Percentiles rank a stretch among this genome's conserved stretches.
Conservation (phyloP, 2,113 vertebrate species). For the Oncorhynchus gorbuscha region DNA sequence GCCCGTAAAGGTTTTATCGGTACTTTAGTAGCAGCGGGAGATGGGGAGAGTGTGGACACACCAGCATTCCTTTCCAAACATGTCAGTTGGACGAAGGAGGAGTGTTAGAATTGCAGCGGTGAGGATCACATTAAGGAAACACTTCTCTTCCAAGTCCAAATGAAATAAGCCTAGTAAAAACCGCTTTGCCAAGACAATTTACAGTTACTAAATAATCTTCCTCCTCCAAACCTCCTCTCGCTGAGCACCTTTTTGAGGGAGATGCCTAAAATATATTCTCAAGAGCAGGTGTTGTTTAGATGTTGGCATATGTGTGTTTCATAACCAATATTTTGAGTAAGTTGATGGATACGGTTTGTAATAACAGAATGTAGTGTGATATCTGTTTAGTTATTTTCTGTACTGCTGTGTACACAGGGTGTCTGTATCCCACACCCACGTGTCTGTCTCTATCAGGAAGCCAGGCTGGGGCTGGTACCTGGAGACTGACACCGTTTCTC, state of each 20-base stretch:
- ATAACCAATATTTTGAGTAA: not conserved
- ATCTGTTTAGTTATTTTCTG: slow-evolving; percentile 51
- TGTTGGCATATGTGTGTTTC: not conserved
- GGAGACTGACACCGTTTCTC: slow-evolving; percentile 27
- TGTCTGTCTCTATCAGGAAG: slow-evolving; percentile 53
- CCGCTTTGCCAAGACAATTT: slow-evolving; percentile 43
- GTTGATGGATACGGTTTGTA: not conserved
- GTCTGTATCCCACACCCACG: slow-evolving; percentile 43
- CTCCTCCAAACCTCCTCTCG: no score
- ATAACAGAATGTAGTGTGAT: slow-evolving; percentile 13
- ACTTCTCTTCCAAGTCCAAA: slow-evolving; percentile 48
- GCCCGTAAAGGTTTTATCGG: slow-evolving; percentile 77
- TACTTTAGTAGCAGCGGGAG: slow-evolving; percentile 77
- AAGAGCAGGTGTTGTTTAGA: not conserved
- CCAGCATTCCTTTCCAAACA: slow-evolving; percentile 76
- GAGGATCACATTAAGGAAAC: slow-evolving; percentile 22
- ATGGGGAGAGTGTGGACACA: slow-evolving; percentile 59
- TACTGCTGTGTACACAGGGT: slow-evolving; percentile 22
- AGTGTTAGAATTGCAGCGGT: slow-evolving; percentile 45
- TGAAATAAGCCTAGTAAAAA: slow-evolving; percentile 50
- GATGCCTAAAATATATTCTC: not conserved
- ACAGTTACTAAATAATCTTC: no score
- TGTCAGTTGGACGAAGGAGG: slow-evolving; percentile 69
- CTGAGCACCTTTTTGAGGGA: no score
- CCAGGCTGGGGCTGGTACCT: slow-evolving; percentile 29